These are phyloP conservation scores for Loxodonta africana DNA, from an alignment of 2,113 vertebrate species.

Conservation along the genomic window DNA sequence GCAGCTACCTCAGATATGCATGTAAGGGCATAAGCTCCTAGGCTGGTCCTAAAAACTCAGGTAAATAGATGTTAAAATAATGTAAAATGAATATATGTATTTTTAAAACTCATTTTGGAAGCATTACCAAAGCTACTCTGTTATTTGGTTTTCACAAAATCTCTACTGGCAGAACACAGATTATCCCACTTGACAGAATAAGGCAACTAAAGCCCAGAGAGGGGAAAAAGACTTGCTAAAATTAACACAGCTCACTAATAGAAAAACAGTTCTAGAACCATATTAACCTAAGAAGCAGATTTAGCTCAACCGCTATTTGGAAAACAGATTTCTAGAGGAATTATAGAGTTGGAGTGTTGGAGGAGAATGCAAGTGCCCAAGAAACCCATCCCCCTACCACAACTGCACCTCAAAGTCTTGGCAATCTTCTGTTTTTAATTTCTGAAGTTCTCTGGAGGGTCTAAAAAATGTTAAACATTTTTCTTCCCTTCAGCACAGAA, in stretches of 20 bases:
- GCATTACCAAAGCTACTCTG: not conserved
- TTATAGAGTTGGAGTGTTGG: not conserved
- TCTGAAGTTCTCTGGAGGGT: not conserved
- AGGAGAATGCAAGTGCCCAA: not conserved
- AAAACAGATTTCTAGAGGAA: not conserved
- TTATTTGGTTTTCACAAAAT: not conserved
- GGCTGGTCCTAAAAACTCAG: not conserved
- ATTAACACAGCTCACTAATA: not conserved
- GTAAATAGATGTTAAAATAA: conserved; percentile 5
- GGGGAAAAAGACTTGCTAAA: not conserved
- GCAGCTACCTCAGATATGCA: not conserved
- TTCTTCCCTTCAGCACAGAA: not conserved
- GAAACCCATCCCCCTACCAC: not conserved
- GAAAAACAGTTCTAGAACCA: not conserved
- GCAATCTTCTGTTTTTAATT: conserved; percentile 16
- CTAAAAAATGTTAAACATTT: conserved; percentile 1
- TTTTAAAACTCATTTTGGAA: not conserved
- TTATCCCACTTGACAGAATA: not conserved
- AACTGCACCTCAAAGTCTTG: not conserved
- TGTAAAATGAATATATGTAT: not conserved
- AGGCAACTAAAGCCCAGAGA: not conserved
- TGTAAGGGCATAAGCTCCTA: not conserved
- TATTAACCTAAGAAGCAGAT: not conserved
- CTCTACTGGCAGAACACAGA: not conserved
- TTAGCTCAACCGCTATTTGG: not conserved